phyloP scores from a whole-genome alignment of 2,797 vertebrate species.

The Cyprinodon diabolis region DNA sequence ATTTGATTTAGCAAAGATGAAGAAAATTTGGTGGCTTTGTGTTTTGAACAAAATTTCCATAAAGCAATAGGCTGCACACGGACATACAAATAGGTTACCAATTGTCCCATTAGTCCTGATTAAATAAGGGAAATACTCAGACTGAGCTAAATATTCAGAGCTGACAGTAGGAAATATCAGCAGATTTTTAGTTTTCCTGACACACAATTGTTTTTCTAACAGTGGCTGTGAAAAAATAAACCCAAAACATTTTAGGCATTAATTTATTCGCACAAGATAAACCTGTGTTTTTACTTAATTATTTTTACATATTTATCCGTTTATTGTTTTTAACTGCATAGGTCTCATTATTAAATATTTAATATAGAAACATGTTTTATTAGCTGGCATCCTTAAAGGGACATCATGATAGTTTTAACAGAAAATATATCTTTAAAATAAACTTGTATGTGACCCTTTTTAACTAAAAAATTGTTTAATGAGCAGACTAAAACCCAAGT shows the following conservation, averaged over 20 bases:
- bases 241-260: constrained; percentile 3
- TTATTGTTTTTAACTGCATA: constrained; percentile 15
- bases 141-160: constrained; percentile 35
- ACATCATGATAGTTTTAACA: too few species aligned
- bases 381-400: too few species aligned
- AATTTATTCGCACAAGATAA: constrained; percentile 24
- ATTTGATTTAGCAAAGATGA: constrained; percentile 57
- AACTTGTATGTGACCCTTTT: too few species aligned
- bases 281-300: constrained; percentile 26
- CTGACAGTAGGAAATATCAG: constrained; percentile 38
- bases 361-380: too few species aligned
- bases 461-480: too few species aligned
- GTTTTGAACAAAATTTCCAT: constrained; percentile 70
- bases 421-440: too few species aligned
- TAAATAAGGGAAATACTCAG: constrained; percentile 55
- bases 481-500: too few species aligned
- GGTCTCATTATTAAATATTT: constrained; percentile 22
- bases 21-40: constrained; percentile 30
- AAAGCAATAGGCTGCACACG: constrained; percentile 69
- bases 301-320: constrained; percentile 10
- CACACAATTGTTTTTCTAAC: constrained; percentile 30
- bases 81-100: constrained; percentile 72
- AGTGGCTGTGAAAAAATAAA: constrained; percentile 11
- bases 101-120: constrained; percentile 68
- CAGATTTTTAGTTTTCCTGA: constrained; percentile 34